These are phyloP conservation scores for Papilio protenor DNA, from an alignment of 2,888 invertebrate species.

Conservation along the genomic window DNA sequence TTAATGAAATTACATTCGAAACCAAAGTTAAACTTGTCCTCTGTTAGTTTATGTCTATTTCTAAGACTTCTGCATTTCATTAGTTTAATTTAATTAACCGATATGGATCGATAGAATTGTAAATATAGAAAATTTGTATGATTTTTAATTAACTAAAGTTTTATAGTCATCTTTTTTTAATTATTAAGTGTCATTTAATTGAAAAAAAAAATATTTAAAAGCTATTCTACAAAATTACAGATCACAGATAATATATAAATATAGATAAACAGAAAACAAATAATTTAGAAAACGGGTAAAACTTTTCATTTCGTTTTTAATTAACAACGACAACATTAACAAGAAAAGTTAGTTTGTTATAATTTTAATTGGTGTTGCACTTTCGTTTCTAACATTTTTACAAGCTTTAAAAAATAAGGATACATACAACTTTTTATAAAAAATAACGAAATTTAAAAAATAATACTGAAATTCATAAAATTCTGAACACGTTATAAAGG, in stretches of 20 bases:
- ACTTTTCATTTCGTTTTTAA: not conserved
- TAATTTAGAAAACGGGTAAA: not conserved
- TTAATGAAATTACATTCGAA: not conserved
- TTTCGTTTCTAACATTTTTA: not conserved
- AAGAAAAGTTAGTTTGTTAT: not conserved
- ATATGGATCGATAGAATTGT: not conserved
- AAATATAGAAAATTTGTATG: too few relatives aligned
- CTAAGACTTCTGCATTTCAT: not conserved
- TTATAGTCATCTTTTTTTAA: not conserved
- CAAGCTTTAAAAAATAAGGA: not conserved
- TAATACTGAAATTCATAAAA: not conserved
- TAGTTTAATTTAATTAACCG: not conserved
- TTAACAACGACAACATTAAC: not conserved
- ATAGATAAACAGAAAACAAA: not conserved
- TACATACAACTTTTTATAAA: not conserved
- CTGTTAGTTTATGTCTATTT: not conserved
- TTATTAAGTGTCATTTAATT: not conserved
- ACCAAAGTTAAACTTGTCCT: not conserved
- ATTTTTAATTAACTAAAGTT: not conserved
- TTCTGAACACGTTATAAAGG: not conserved
- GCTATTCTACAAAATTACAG: not conserved
- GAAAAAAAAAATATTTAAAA: too few relatives aligned
- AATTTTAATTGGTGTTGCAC: conserved; percentile 7
- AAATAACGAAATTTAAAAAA: not conserved
- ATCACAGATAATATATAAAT: not conserved